Conservation (phyloP, 2,113 vertebrate genomes). For the Cyanoramphus novaezelandiae region DNA sequence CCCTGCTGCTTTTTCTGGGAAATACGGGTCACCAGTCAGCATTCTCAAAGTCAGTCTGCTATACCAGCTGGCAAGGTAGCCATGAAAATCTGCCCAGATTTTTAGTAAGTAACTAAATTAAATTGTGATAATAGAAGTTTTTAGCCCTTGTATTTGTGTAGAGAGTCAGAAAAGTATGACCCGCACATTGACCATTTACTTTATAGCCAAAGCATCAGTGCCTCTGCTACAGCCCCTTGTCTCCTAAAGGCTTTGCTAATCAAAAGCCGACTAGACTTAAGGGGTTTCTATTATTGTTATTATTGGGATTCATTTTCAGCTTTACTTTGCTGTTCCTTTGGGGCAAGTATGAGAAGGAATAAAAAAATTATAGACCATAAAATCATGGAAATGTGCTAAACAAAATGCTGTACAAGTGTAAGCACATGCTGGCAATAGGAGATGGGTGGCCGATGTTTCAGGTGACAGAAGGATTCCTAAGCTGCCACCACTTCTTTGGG, state of each 20-base stretch:
- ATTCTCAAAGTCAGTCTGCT: not conserved
- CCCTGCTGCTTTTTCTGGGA: slow-evolving; percentile 13
- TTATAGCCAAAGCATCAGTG: not conserved
- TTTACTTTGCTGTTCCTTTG: slow-evolving; percentile 1
- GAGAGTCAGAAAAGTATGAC: not conserved
- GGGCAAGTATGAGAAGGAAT: not conserved
- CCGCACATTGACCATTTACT: not conserved
- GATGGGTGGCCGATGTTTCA: not conserved
- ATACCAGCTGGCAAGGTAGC: not conserved
- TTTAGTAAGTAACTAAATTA: not conserved
- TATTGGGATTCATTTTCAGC: not conserved
- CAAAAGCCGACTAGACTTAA: not conserved
- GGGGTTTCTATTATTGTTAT: not conserved
- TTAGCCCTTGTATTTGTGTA: not conserved
- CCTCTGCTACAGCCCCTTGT: not conserved
- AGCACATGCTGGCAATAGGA: not conserved
- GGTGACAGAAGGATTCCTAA: not conserved
- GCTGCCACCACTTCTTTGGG: not conserved
- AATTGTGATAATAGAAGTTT: not conserved
- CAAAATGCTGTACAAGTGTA: accelerated
- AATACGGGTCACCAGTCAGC: not conserved
- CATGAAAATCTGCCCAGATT: not conserved
- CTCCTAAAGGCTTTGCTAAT: not conserved
- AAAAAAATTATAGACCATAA: not conserved
- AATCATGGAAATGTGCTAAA: not conserved